Conservation (phyloP, 2,888 invertebrate species). For the Zhengitettix transpicula region DNA sequence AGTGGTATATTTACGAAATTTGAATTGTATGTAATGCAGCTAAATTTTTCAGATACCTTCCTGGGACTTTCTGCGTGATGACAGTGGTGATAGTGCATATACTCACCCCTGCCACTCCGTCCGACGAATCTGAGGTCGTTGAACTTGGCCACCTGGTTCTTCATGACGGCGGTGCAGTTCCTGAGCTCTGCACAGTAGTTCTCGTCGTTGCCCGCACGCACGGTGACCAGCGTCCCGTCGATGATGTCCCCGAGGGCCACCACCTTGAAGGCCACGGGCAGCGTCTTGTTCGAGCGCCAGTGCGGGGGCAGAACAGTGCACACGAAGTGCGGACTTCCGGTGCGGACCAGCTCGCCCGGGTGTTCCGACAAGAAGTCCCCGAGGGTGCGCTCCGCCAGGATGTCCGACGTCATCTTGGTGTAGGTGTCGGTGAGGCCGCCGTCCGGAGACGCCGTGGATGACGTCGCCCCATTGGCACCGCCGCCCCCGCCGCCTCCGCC, state of each 20-base stretch:
- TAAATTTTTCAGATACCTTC: no score
- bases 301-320: constrained; percentile 90
- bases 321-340: constrained; percentile 85
- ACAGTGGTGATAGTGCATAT: no score
- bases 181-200: constrained; percentile 91
- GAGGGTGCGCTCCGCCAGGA: constrained; percentile 70
- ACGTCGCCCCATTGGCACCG: constrained; percentile 19
- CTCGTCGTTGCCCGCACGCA: constrained; percentile 95
- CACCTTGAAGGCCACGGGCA: constrained; percentile 94
- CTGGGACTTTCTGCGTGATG: no score
- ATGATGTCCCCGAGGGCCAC: constrained; percentile 86
- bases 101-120: constrained; percentile 92
- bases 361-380: constrained; percentile 79
- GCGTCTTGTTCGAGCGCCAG: constrained; percentile 96
- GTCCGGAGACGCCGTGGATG: constrained; percentile 33
- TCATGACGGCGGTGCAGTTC: constrained; percentile 92
- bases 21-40: no score
- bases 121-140: constrained; percentile 98
- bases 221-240: constrained; percentile 91
- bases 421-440: constrained; percentile 64
- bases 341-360: constrained; percentile 81
- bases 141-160: constrained; percentile 97
- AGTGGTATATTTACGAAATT: no score
- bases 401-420: constrained; percentile 80
- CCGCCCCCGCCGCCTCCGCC: constrained; percentile 26